Evolutionary conservation across 2,888 invertebrate species (phyloP).

Genomic region (Macropis europaea): DNA sequence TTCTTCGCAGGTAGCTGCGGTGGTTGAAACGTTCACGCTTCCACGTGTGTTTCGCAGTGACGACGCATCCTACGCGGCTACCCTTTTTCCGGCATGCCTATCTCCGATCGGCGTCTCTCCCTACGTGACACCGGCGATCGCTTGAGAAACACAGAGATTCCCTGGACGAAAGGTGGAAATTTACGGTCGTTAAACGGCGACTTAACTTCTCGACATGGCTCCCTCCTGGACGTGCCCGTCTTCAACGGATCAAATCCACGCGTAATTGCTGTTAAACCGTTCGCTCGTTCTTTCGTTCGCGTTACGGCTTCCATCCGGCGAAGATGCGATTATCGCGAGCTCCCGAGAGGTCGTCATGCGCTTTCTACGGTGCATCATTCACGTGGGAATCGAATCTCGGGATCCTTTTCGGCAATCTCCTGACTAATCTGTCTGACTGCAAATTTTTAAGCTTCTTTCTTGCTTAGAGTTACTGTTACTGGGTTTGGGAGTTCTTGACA

Average conservation of each 20-base stretch:
- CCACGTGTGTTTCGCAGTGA: constrained; percentile 15
- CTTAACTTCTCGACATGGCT: constrained; percentile 22
- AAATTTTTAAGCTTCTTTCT: too few species aligned
- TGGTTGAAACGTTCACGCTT: constrained; percentile 32
- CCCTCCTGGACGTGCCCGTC: constrained; percentile 36
- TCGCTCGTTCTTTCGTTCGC: constrained; percentile 38
- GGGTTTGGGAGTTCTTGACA: too few species aligned
- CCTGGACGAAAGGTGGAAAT: constrained; percentile 41
- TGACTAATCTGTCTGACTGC: too few species aligned
- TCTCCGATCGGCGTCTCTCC: constrained; percentile 50
- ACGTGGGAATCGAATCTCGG: constrained; percentile 34
- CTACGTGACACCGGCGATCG: constrained; percentile 50
- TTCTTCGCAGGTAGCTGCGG: background rate
- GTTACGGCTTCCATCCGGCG: constrained; percentile 36
- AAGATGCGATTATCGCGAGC: constrained; percentile 39
- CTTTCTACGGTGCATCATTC: background rate
- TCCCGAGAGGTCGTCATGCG: constrained; percentile 20
- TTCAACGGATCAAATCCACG: constrained; percentile 41
- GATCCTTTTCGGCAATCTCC: too few species aligned
- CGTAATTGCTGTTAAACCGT: constrained; percentile 51
- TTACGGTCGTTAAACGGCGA: constrained; percentile 54
- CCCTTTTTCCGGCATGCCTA: constrained; percentile 51
- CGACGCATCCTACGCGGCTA: constrained; percentile 24
- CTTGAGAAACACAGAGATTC: constrained; percentile 3
- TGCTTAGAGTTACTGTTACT: too few species aligned